phyloP scores from a whole-genome alignment of 2,888 invertebrate genomes.

The Ennomos erosarius region DNA sequence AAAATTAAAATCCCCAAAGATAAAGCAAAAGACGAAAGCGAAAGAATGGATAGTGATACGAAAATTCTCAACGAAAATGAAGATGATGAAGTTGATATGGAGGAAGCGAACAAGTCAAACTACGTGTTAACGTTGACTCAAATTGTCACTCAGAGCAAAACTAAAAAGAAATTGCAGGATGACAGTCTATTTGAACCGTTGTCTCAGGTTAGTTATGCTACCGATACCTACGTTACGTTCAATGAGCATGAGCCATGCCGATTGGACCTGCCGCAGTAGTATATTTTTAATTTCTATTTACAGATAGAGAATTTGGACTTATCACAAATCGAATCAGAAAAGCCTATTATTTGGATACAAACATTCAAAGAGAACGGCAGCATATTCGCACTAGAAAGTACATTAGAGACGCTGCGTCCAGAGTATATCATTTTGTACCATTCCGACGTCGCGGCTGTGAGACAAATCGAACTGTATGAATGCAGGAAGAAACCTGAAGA shows the following conservation, averaged over 20 bases:
- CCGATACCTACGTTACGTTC: not conserved
- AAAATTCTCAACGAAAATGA: constrained; percentile 41
- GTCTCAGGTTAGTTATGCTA: too few species aligned
- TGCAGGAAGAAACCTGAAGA: constrained; percentile 80
- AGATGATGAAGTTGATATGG: constrained; percentile 58
- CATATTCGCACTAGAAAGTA: constrained; percentile 89
- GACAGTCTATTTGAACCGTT: constrained; percentile 86
- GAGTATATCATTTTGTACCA: constrained; percentile 96
- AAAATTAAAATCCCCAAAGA: constrained; percentile 39
- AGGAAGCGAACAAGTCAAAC: constrained; percentile 85
- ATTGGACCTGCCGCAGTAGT: too few species aligned
- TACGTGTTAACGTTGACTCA: constrained; percentile 90
- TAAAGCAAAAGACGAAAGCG: constrained; percentile 26
- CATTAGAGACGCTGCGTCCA: constrained; percentile 89
- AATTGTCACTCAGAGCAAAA: constrained; percentile 50
- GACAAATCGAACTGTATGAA: constrained; percentile 96
- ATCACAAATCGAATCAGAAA: constrained; percentile 85
- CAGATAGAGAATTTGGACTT: constrained; percentile 89
- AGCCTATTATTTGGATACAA: constrained; percentile 90
- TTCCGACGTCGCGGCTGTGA: constrained; percentile 93
- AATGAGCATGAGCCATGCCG: too few species aligned
- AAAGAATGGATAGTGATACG: constrained; percentile 21
- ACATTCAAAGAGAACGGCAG: constrained; percentile 91
- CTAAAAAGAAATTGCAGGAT: constrained; percentile 47
- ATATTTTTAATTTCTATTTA: constrained; percentile 41